Conservation (phyloP, 2,888 invertebrate species). For the Chymomyza procnemis region DNA sequence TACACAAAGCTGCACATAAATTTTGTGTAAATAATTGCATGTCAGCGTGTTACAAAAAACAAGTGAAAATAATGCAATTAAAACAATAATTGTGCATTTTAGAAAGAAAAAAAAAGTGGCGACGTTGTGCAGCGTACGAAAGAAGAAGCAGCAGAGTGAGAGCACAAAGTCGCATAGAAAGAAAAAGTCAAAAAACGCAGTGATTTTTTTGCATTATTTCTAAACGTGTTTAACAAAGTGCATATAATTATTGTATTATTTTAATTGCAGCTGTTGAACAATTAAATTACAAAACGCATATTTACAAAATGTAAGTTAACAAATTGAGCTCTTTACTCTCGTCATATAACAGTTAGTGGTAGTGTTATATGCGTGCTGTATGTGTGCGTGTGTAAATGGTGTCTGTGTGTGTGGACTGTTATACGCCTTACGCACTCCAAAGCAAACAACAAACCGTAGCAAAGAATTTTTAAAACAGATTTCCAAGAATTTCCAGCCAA, state of each 20-base stretch:
- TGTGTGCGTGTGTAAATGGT: neutral
- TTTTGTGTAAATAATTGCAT: neutral
- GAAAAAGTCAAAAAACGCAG: slow-evolving; percentile 24
- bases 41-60: neutral
- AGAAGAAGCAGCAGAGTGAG: slow-evolving; percentile 35
- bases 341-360: neutral
- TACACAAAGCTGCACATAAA: slow-evolving; percentile 32
- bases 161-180: slow-evolving; percentile 5
- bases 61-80: neutral
- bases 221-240: slow-evolving; percentile 37
- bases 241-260: slow-evolving; percentile 32
- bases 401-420: slow-evolving; percentile 21
- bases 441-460: slow-evolving; percentile 31
- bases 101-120: slow-evolving; percentile 42
- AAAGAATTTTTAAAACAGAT: slow-evolving; percentile 40
- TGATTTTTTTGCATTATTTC: slow-evolving; percentile 25
- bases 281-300: slow-evolving; percentile 13
- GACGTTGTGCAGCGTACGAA: slow-evolving; percentile 47
- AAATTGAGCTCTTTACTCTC: neutral
- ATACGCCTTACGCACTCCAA: slow-evolving; percentile 50
- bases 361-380: neutral
- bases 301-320: slow-evolving; percentile 39
- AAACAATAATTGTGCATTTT: slow-evolving; percentile 32
- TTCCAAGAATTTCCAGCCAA: slow-evolving; percentile 40
- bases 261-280: slow-evolving; percentile 42